Evolutionary conservation across 2,797 vertebrate species (phyloP).

Genomic region (Cryptoprocta ferox): DNA sequence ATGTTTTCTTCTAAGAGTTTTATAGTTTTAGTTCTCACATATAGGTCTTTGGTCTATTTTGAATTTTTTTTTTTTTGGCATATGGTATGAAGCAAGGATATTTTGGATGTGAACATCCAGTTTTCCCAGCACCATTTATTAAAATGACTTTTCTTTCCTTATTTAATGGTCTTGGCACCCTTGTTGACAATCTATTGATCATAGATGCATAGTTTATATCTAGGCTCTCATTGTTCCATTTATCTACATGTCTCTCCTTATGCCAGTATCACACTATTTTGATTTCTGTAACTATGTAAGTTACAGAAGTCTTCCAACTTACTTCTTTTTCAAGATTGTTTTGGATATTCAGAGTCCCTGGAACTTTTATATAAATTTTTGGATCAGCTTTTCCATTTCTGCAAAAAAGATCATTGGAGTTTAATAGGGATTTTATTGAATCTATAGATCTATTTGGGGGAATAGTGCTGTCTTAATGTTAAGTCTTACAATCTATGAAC

Average conservation of each 20-base stretch:
- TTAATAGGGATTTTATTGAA: not conserved
- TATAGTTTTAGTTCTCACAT: not conserved
- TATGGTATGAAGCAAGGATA: not conserved
- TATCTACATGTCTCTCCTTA: not conserved
- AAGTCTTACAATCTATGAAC: not conserved
- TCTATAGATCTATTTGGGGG: not conserved
- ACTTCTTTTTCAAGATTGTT: slow-evolving; percentile 27
- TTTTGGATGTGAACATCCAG: not conserved
- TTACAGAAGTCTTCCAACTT: not conserved
- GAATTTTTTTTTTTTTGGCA: not conserved
- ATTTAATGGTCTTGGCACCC: not conserved
- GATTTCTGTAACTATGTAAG: not conserved
- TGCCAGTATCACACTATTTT: not conserved
- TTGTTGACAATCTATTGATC: not conserved
- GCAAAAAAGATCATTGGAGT: not conserved
- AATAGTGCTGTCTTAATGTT: not conserved
- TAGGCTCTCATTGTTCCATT: not conserved
- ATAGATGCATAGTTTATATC: slow-evolving; percentile 3
- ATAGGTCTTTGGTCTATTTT: not conserved
- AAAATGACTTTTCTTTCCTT: not conserved
- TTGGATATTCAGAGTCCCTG: not conserved
- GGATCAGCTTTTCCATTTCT: slow-evolving; percentile 6
- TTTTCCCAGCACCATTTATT: slow-evolving; percentile 2
- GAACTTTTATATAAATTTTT: slow-evolving; percentile 45
- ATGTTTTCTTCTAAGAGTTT: not conserved